A percentile compares a stretch with the other conserved stretches of the same genome.
These are phyloP conservation scores for Catamblyrhynchus diadema DNA, from an alignment of 2,797 vertebrate species.

Conservation along the genomic window DNA sequence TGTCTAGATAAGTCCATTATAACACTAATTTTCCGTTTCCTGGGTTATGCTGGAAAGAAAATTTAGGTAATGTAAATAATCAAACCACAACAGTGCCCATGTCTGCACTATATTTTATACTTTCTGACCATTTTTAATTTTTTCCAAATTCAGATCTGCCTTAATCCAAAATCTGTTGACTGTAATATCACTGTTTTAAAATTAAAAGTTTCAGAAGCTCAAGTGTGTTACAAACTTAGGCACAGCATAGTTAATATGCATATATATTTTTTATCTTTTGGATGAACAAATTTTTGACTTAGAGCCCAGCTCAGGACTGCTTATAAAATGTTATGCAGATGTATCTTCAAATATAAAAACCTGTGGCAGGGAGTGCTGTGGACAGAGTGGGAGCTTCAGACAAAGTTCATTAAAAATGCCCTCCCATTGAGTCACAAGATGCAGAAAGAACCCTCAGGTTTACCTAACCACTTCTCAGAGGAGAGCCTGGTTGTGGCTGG, in stretches of 20 bases:
- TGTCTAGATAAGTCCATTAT: not conserved
- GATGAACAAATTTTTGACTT: not conserved
- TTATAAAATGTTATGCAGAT: not conserved
- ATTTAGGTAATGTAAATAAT: not conserved
- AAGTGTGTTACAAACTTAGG: not conserved
- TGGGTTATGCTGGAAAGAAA: not conserved
- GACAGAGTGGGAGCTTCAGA: not conserved
- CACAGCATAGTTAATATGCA: not conserved
- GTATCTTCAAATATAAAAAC: not conserved
- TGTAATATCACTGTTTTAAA: not conserved
- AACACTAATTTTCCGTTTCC: not conserved
- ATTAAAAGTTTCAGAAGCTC: not conserved
- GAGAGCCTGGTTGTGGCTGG: not conserved
- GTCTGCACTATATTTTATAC: not conserved
- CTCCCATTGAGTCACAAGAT: not conserved
- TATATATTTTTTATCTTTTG: not conserved
- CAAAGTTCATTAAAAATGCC: not conserved
- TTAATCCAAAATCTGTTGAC: not conserved
- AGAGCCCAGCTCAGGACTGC: not conserved
- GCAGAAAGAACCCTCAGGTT: not conserved
- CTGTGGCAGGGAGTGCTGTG: accelerated
- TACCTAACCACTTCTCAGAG: not conserved
- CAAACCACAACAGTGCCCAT: not conserved
- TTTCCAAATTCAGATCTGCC: not conserved
- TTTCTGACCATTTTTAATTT: not conserved